These are phyloP conservation scores for Babylonia areolata DNA, from an alignment of 1,140 invertebrate genomes.

Conservation along the genomic window DNA sequence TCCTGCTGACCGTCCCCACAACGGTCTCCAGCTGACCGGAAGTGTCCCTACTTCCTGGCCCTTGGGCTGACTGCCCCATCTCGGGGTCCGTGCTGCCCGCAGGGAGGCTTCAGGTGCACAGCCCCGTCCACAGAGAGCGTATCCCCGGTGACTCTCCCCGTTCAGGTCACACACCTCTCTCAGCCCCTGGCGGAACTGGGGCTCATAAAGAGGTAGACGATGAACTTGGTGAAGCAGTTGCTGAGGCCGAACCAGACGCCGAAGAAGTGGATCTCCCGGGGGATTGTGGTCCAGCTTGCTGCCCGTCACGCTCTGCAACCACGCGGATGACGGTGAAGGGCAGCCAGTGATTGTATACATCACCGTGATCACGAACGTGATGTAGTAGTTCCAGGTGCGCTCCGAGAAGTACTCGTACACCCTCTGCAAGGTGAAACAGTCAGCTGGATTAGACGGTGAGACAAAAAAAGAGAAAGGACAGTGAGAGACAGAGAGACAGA, in stretches of 20 bases:
- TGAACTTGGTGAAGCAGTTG: slow-evolving; percentile 95
- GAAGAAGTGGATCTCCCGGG: slow-evolving; percentile 90
- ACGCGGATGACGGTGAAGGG: slow-evolving; percentile 89
- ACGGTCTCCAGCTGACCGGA: too few relatives aligned
- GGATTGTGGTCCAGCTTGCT: slow-evolving; percentile 79
- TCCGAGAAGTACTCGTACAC: slow-evolving; percentile 92
- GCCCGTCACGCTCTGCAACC: slow-evolving; percentile 69
- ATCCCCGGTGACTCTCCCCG: neutral
- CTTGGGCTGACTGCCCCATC: too few relatives aligned
- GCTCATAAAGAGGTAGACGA: slow-evolving; percentile 91
- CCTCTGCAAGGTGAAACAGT: slow-evolving; percentile 79
- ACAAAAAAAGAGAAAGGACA: neutral
- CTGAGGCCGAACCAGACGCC: slow-evolving; percentile 95
- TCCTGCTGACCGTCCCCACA: too few relatives aligned
- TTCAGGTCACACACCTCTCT: slow-evolving; percentile 32
- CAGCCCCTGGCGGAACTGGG: slow-evolving; percentile 91
- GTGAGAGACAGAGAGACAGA: too few relatives aligned
- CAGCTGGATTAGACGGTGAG: neutral
- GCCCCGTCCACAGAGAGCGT: neutral
- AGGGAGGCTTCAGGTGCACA: neutral
- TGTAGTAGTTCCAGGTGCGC: slow-evolving; percentile 86
- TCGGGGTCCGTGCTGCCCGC: slow-evolving; percentile 5
- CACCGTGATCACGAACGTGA: slow-evolving; percentile 93
- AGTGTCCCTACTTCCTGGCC: too few relatives aligned
- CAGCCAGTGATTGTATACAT: slow-evolving; percentile 95